Evolutionary conservation across 1,140 invertebrate species (phyloP).

Genomic region (Cyclargus thomasi): DNA sequence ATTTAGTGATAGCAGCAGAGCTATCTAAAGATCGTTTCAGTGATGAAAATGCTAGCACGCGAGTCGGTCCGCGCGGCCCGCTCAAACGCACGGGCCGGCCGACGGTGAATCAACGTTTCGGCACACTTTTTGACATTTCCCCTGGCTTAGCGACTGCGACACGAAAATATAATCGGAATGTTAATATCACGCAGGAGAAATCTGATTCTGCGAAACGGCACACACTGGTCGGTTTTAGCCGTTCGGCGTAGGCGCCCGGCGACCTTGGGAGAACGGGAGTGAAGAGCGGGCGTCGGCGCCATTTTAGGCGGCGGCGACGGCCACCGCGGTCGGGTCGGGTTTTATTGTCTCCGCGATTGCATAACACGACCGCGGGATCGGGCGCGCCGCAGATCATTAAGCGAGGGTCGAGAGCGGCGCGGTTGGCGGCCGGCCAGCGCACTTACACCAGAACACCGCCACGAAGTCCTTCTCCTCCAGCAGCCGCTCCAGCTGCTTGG

Average conservation of each 20-base stretch:
- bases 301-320: slow-evolving; percentile 67
- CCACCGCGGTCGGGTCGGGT: slow-evolving; percentile 62
- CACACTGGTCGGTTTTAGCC: slow-evolving; percentile 59
- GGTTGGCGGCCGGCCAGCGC: slow-evolving; percentile 42
- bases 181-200: slow-evolving; percentile 57
- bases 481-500: slow-evolving; percentile 91
- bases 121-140: slow-evolving; percentile 2
- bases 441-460: slow-evolving; percentile 97
- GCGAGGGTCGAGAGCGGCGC: slow-evolving; percentile 29
- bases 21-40: neutral
- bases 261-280: slow-evolving; percentile 59
- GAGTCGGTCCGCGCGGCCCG: neutral
- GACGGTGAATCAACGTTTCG: slow-evolving; percentile 12
- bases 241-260: slow-evolving; percentile 64
- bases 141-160: slow-evolving; percentile 44
- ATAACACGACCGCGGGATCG: slow-evolving; percentile 49
- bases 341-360: slow-evolving; percentile 70
- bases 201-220: slow-evolving; percentile 63
- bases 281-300: slow-evolving; percentile 61
- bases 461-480: slow-evolving; percentile 94
- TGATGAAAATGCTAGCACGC: neutral
- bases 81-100: neutral
- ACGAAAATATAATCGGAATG: slow-evolving; percentile 63
- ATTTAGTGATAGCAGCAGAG: neutral
- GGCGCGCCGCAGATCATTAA: slow-evolving; percentile 59